Base-by-base conservation (phyloP, 2,113 vertebrate species). In the Cyrtonyx montezumae region DNA sequence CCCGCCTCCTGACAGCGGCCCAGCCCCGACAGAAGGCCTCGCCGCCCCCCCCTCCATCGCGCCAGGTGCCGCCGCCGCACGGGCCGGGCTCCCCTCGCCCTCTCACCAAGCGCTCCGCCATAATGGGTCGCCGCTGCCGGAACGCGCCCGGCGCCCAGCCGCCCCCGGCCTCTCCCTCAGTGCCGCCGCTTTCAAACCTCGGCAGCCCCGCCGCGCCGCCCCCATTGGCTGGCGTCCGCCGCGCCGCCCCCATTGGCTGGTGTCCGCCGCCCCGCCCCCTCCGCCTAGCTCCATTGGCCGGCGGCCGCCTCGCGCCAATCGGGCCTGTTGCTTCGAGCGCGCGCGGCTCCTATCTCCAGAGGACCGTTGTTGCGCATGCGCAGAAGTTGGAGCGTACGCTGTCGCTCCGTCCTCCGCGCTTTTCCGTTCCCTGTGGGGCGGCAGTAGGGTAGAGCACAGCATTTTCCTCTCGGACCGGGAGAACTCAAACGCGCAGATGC, bases 401-500 rank as follows among this genome's bases (percentile, higher is more conserved):
- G 2, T 5, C 3, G 8, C 22, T 5, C 21, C 21, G 5, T 20
- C 30, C 13, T 15, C 13, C 7, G 13, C 6, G 40, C 4, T 5
- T 14, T 4, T 2, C 3, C 1, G 1, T 5, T 2, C 20, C 6
- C 1, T 8, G 12, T 26, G 36, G 51, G 5, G 10, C 2, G 0
- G 5, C 0, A 3, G 3, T 0, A 1, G 2, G 0, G 6, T 0
- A 1, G 4, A 1, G 2, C 3, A 0, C 4, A 1, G 1, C 1
- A 5, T 13, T 12, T 13, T 34, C 2, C 5, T 2, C 1, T 0
- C 1, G 9, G 23, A 4, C 36, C 16, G 9, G 1, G 2, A 1
- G 5, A 1, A 6, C 6, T n/a, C 20, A 5, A 20, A 32, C 26
- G 26, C 9, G 55, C 11, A 4, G 30, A 12, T 8, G 32, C 32